Conservation (phyloP, 2,113 vertebrate species). For the Indri indri region DNA sequence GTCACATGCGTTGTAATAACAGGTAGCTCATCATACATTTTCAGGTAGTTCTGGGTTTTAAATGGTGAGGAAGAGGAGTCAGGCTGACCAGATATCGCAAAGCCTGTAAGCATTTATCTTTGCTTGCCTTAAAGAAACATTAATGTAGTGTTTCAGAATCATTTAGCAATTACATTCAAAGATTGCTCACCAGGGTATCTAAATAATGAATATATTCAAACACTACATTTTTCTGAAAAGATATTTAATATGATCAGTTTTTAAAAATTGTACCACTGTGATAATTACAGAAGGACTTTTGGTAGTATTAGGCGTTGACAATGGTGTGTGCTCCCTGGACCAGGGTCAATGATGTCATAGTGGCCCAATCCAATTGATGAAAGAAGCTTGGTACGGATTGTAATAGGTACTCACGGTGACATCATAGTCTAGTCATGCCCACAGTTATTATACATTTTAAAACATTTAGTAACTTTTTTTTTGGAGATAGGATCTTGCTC, state of each 20-base stretch:
- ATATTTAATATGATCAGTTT: background rate
- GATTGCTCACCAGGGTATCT: background rate
- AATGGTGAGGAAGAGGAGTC: background rate
- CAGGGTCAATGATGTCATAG: background rate
- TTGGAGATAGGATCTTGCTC: too few species aligned
- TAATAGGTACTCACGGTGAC: background rate
- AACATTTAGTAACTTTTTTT: background rate
- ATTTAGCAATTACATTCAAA: background rate
- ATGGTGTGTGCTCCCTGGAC: background rate
- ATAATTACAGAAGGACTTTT: background rate
- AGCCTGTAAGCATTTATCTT: background rate
- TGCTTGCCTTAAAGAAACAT: background rate
- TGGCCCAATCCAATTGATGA: background rate
- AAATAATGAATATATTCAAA: background rate
- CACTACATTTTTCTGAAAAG: background rate
- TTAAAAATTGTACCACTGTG: background rate
- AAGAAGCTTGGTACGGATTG: background rate
- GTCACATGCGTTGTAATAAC: background rate
- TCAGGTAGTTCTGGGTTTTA: background rate
- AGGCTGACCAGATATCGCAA: background rate
- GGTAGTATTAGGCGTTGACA: too few species aligned
- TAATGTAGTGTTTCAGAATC: background rate
- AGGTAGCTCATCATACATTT: background rate
- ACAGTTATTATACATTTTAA: background rate
- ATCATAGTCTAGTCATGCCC: background rate